Evolutionary conservation across 2,888 invertebrate species (phyloP).

Genomic region (Nemotelus pantherinus): DNA sequence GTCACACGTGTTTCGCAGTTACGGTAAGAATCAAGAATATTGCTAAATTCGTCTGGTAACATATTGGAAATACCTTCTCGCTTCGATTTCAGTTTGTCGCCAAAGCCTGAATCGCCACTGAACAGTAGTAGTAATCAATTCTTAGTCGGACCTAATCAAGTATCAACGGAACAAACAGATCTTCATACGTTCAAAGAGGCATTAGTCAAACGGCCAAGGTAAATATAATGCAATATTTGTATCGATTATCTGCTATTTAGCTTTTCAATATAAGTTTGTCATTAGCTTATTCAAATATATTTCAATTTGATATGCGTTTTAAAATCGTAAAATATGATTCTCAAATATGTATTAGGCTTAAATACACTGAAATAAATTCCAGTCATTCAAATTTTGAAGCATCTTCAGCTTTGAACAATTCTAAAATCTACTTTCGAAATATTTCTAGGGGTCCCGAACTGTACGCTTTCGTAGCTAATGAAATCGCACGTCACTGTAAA

Average conservation of each 20-base stretch:
- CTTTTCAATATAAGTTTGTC: too few relatives aligned
- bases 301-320: too few relatives aligned
- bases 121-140: constrained; percentile 57
- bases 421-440: too few relatives aligned
- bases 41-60: not conserved
- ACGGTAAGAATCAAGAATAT: constrained; percentile 38
- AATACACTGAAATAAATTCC: too few relatives aligned
- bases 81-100: constrained; percentile 64
- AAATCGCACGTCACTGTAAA: constrained; percentile 79
- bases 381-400: too few relatives aligned
- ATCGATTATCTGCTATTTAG: too few relatives aligned
- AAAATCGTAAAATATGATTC: too few relatives aligned
- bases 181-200: constrained; percentile 80
- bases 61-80: too few relatives aligned
- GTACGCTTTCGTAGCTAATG: constrained; percentile 77
- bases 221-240: constrained; percentile 25
- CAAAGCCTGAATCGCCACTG: constrained; percentile 67
- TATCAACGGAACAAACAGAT: constrained; percentile 67
- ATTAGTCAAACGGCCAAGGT: constrained; percentile 69
- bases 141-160: constrained; percentile 49
- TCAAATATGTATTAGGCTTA: too few relatives aligned
- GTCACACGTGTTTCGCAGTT: constrained; percentile 55
- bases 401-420: too few relatives aligned
- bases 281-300: too few relatives aligned
- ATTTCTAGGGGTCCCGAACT: constrained; percentile 67